Conservation (phyloP, 2,113 vertebrate species). For the Menidia beryllina region DNA sequence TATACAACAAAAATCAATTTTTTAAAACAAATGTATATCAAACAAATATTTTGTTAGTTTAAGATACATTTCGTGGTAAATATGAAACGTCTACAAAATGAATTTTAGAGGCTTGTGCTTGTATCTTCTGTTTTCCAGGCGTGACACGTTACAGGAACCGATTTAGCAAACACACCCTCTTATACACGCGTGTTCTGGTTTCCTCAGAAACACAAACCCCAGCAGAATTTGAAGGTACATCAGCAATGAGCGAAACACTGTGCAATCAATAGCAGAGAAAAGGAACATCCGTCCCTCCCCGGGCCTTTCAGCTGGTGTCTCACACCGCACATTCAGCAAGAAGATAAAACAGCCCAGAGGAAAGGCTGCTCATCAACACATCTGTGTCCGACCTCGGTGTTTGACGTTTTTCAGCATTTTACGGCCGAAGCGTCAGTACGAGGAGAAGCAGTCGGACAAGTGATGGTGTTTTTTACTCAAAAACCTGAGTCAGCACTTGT, state of each 20-base stretch:
- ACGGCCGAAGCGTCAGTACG: background rate
- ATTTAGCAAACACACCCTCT: background rate
- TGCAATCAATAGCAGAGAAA: slow-evolving; percentile 54
- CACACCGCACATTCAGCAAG: slow-evolving; percentile 20
- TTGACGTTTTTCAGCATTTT: slow-evolving; percentile 7
- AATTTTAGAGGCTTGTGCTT: no score
- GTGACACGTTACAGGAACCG: background rate
- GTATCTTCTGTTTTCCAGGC: no score
- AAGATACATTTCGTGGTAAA: no score
- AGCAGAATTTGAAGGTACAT: slow-evolving; percentile 61
- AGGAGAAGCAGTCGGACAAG: slow-evolving; percentile 14
- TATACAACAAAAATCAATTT: no score
- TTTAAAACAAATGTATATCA: no score
- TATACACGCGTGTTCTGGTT: slow-evolving; percentile 1
- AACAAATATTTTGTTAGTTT: no score
- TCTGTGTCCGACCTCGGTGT: slow-evolving; percentile 2
- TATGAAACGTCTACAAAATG: no score
- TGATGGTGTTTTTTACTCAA: no score
- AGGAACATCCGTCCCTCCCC: slow-evolving; percentile 33
- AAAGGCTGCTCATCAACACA: background rate
- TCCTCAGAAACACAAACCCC: slow-evolving; percentile 46
- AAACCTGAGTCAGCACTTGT: slow-evolving; percentile 36
- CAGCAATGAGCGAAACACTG: slow-evolving; percentile 63
- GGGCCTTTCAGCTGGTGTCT: slow-evolving; percentile 7
- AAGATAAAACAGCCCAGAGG: slow-evolving; percentile 16